These are phyloP conservation scores for Hirundo rustica DNA, from an alignment of 2,797 vertebrate genomes.

Conservation along the genomic window DNA sequence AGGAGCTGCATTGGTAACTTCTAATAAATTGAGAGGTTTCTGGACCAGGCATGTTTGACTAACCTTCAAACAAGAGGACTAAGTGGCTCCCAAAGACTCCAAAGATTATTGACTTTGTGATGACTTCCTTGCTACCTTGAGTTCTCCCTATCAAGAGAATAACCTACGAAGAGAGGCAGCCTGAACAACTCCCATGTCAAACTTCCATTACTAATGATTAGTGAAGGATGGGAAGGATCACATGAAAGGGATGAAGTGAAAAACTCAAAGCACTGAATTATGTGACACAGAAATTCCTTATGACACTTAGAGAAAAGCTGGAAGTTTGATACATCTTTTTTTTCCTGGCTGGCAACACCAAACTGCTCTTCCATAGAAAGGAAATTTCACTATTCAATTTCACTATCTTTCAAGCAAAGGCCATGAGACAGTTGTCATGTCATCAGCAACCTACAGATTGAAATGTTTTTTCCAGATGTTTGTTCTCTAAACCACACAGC, in stretches of 20 bases:
- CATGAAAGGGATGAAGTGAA: background rate
- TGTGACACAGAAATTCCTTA: background rate
- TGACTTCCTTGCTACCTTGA: background rate
- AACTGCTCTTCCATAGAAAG: background rate
- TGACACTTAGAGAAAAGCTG: background rate
- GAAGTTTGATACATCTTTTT: background rate
- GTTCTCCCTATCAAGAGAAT: background rate
- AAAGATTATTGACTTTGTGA: background rate
- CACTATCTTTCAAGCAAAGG: background rate
- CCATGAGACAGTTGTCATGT: background rate
- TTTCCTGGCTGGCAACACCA: background rate
- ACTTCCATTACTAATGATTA: background rate
- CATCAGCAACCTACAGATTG: background rate
- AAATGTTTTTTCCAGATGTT: background rate
- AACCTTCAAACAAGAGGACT: background rate
- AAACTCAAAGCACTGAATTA: background rate
- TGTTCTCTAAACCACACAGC: background rate
- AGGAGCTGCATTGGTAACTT: background rate
- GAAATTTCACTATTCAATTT: background rate
- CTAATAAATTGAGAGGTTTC: background rate
- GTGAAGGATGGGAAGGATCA: background rate
- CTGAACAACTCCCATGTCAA: background rate
- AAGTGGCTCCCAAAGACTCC: background rate
- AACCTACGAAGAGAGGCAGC: background rate
- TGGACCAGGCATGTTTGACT: background rate